phyloP scores from a whole-genome alignment of 2,888 invertebrate genomes.

The Euproctis similis region DNA sequence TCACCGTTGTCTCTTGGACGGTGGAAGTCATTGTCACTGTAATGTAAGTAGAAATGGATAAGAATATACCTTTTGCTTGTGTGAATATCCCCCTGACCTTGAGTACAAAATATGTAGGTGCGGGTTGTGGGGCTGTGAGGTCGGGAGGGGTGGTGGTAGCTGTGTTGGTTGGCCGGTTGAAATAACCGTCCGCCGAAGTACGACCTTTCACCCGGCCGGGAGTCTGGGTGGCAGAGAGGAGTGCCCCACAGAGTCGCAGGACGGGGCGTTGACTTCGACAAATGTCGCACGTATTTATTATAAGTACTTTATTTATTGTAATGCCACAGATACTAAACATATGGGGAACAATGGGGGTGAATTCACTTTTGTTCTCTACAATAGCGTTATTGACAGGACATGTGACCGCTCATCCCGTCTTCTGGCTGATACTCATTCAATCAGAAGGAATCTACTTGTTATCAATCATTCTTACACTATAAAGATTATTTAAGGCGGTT shows the following conservation, averaged over 20 bases:
- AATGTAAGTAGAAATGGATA: no score
- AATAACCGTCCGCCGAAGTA: slow-evolving; percentile 28
- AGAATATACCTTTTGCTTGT: slow-evolving; percentile 2
- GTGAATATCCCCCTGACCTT: slow-evolving; percentile 2
- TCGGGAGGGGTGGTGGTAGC: slow-evolving; percentile 9
- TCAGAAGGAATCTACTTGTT: no score
- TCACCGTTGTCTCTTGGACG: no score
- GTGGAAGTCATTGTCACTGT: neutral
- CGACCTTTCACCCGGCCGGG: slow-evolving; percentile 38
- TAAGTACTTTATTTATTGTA: slow-evolving; percentile 42
- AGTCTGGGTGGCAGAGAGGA: slow-evolving; percentile 17
- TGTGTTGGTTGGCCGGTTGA: slow-evolving; percentile 17
- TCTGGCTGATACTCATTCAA: no score
- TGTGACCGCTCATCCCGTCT: no score
- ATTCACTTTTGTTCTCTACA: slow-evolving; percentile 33
- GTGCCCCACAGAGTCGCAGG: slow-evolving; percentile 31
- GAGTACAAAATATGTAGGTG: slow-evolving; percentile 1
- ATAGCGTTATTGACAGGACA: no score
- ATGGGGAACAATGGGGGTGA: no score
- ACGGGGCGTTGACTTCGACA: slow-evolving; percentile 28
- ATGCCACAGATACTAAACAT: slow-evolving; percentile 36
- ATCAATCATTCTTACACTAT: no score
- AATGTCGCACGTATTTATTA: no score
- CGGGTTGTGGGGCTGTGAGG: slow-evolving; percentile 2
- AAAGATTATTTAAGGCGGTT: no score